A percentile compares a stretch with the other conserved stretches of the same genome.
Conservation (phyloP, 1,140 invertebrate species). For the Drosophila ficusphila region DNA sequence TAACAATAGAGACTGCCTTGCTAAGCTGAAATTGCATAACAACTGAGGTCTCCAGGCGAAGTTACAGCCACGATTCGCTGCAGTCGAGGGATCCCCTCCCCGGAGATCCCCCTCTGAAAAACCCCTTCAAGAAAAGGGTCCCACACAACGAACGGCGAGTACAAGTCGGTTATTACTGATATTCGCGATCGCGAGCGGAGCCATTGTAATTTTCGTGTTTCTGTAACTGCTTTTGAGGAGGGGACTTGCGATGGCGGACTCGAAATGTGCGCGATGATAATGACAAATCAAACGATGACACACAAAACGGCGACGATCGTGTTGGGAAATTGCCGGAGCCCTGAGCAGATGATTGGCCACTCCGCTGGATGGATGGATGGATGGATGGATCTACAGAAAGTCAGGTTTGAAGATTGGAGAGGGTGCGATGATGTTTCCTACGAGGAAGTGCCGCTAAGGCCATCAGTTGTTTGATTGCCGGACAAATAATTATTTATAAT, state of each 20-base stretch:
- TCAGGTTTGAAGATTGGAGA: constrained; percentile 26
- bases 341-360: constrained; percentile 66
- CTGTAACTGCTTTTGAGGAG: constrained; percentile 46
- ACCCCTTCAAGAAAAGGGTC: constrained; percentile 27
- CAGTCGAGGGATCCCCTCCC: background rate
- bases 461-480: constrained; percentile 49
- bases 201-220: constrained; percentile 81
- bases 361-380: constrained; percentile 42
- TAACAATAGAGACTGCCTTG: constrained; percentile 27
- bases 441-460: constrained; percentile 69
- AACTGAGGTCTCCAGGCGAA: constrained; percentile 21
- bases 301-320: constrained; percentile 73
- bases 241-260: constrained; percentile 32
- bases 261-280: constrained; percentile 75
- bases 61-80: constrained; percentile 23
- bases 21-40: constrained; percentile 31
- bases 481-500: constrained; percentile 80
- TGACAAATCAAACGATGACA: constrained; percentile 83
- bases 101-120: background rate
- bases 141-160: constrained; percentile 51
- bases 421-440: constrained; percentile 20
- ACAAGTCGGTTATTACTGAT: constrained; percentile 77
- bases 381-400: background rate
- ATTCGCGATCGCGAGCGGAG: constrained; percentile 47
- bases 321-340: constrained; percentile 69